Evolutionary conservation across 2,888 invertebrate species (phyloP).

Genomic region (Syrphus vitripennis): DNA sequence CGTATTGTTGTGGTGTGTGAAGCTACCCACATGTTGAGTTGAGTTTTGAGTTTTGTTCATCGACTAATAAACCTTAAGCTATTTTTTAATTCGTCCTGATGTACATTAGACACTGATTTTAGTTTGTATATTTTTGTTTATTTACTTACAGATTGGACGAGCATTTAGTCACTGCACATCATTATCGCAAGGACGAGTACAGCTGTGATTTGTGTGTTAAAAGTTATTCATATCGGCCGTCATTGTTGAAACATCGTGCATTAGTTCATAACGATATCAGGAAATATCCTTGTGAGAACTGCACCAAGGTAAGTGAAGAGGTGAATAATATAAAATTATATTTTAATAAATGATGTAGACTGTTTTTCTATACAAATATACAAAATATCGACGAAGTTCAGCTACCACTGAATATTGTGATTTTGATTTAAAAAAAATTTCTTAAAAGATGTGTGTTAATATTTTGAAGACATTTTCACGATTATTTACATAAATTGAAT

Average conservation of each 20-base stretch:
- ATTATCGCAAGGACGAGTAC: conserved; percentile 89
- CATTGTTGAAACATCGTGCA: conserved; percentile 91
- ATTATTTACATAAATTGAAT: too few relatives aligned
- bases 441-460: too few relatives aligned
- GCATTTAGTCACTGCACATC: conserved; percentile 90
- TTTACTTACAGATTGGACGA: conserved; percentile 88
- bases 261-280: conserved; percentile 90
- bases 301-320: conserved; percentile 87
- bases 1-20: conserved; percentile 74
- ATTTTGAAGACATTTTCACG: too few relatives aligned
- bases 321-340: conserved; percentile 53
- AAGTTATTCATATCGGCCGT: conserved; percentile 90
- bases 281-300: conserved; percentile 96
- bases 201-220: conserved; percentile 92
- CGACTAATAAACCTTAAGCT: conserved; percentile 1
- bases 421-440: too few relatives aligned
- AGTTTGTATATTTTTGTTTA: conserved; percentile 33
- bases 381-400: conserved; percentile 1
- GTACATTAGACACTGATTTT: conserved; percentile 28
- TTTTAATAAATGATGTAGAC: background rate
- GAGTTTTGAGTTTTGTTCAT: conserved; percentile 18
- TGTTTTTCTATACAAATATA: background rate
- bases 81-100: conserved; percentile 69
- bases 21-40: conserved; percentile 75
- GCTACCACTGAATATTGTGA: background rate